phyloP scores from a whole-genome alignment of 2,888 invertebrate species.

The Caenorhabditis zanzibari region DNA sequence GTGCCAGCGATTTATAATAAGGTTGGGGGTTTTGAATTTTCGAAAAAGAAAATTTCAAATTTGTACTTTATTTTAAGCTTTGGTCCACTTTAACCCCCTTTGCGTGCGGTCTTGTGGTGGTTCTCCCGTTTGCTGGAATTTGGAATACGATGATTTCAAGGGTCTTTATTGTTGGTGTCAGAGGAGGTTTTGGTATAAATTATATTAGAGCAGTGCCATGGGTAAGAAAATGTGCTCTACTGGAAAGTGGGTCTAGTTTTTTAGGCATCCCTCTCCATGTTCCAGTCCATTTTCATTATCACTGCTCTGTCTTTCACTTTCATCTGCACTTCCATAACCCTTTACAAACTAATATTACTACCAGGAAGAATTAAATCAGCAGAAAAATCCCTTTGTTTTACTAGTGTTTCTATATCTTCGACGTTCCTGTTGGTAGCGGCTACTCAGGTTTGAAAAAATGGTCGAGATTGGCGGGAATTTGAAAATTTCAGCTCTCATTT shows the following conservation, averaged over 20 bases:
- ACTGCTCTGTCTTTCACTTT: constrained; percentile 35
- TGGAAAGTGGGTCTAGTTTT: neutral
- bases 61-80: neutral
- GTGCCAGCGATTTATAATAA: constrained; percentile 8
- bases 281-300: constrained; percentile 41
- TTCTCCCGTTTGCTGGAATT: neutral
- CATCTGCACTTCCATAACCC: constrained; percentile 20
- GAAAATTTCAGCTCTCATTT: neutral
- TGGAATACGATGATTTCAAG: constrained; percentile 14
- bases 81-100: neutral
- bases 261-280: constrained; percentile 49
- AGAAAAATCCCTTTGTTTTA: constrained; percentile 50
- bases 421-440: constrained; percentile 21
- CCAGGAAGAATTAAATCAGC: constrained; percentile 40
- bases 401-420: constrained; percentile 19
- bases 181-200: neutral
- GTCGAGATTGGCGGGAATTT: neutral
- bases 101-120: neutral
- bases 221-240: neutral
- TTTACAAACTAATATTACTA: constrained; percentile 40
- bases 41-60: neutral
- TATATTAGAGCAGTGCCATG: constrained; percentile 2
- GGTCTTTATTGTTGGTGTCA: neutral
- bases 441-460: neutral
- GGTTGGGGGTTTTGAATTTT: neutral